Evolutionary conservation across 2,113 vertebrate species (phyloP).

Genomic region (Conger conger): DNA sequence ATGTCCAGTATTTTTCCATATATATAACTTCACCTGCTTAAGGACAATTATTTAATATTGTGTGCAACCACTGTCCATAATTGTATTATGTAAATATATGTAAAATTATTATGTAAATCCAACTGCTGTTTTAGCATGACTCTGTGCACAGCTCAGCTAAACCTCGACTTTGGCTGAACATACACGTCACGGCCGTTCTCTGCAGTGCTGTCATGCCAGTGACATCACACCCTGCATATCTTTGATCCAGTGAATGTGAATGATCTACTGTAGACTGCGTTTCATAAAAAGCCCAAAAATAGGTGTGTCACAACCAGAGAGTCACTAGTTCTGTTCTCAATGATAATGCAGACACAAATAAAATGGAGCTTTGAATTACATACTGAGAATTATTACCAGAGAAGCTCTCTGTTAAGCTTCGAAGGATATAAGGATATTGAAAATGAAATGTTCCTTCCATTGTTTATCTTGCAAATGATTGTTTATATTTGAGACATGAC

Average conservation of each 20-base stretch:
- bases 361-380: not conserved
- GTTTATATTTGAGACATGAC: not conserved
- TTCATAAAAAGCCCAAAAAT: slow-evolving; percentile 1
- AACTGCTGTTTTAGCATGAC: no score
- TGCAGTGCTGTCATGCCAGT: not conserved
- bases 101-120: no score
- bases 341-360: not conserved
- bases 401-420: not conserved
- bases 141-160: not conserved
- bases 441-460: not conserved
- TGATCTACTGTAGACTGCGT: not conserved
- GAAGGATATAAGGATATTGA: not conserved
- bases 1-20: not conserved
- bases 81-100: no score
- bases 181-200: not conserved
- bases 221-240: not conserved
- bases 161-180: not conserved
- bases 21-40: no score
- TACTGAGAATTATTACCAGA: not conserved
- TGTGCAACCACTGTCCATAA: no score
- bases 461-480: not conserved
- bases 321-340: not conserved
- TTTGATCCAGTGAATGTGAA: not conserved
- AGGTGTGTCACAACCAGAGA: not conserved
- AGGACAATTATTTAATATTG: no score